phyloP scores from a whole-genome alignment of 2,888 invertebrate genomes.

The Ichneumoninae sp. region DNA sequence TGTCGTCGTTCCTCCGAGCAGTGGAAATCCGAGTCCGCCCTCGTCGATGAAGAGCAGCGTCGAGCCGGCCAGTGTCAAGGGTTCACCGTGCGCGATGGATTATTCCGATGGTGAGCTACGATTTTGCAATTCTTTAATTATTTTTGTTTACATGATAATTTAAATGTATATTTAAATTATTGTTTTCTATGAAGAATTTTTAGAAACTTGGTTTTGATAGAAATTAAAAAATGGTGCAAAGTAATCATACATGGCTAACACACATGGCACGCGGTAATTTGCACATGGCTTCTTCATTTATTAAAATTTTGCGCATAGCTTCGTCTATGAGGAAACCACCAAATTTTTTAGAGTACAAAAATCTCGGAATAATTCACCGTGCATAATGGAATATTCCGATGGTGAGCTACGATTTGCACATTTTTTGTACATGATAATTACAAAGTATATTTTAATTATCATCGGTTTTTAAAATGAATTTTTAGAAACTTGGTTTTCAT shows the following conservation, averaged over 20 bases:
- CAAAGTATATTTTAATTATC: constrained; percentile 18
- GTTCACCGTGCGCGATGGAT: constrained; percentile 85
- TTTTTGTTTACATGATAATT: constrained; percentile 19
- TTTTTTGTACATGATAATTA: constrained; percentile 14
- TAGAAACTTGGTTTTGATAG: no score
- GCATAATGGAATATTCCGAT: constrained; percentile 89
- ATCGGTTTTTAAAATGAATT: not conserved
- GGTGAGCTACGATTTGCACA: constrained; percentile 85
- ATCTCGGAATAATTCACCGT: constrained; percentile 67
- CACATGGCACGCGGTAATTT: no score
- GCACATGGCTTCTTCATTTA: no score
- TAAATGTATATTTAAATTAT: constrained; percentile 16
- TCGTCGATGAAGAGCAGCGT: constrained; percentile 76
- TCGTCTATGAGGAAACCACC: no score
- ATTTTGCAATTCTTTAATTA: constrained; percentile 1
- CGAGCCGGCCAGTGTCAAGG: constrained; percentile 77
- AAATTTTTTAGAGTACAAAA: not conserved
- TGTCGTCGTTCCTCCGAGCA: constrained; percentile 77
- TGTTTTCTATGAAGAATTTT: not conserved
- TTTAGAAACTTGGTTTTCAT: no score
- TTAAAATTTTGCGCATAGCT: no score
- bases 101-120: constrained; percentile 89
- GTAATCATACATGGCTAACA: no score
- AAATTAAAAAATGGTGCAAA: no score
- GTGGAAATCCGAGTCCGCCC: constrained; percentile 77